Conservation (phyloP, 1,140 invertebrate species). For the Papilio xuthus region DNA sequence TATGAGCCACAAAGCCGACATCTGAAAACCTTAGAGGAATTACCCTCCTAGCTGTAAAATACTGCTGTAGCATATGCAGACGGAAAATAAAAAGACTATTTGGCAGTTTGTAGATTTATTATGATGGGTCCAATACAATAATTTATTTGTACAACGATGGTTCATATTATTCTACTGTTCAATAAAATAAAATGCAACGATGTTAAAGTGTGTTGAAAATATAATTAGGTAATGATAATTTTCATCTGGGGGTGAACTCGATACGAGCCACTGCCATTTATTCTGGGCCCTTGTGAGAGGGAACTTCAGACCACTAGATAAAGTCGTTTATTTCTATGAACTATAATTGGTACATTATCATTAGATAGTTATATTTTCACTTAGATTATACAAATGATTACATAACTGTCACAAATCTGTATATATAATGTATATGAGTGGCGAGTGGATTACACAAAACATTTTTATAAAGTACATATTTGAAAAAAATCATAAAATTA, state of each 20-base stretch:
- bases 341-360: not conserved
- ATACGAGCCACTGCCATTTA: too few species aligned
- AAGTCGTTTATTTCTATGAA: not conserved
- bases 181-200: slow-evolving; percentile 73
- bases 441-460: not conserved
- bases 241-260: not conserved
- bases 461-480: slow-evolving; percentile 9
- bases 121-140: slow-evolving; percentile 70
- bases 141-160: slow-evolving; percentile 68
- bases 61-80: not conserved
- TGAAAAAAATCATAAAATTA: not conserved
- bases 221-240: slow-evolving; percentile 21
- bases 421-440: not conserved
- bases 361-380: slow-evolving; percentile 34
- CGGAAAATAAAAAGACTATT: slow-evolving; percentile 48
- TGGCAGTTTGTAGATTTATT: slow-evolving; percentile 77
- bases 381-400: slow-evolving; percentile 45
- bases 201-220: slow-evolving; percentile 29
- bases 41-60: too few species aligned
- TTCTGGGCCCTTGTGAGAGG: too few species aligned
- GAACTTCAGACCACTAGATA: not conserved
- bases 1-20: too few species aligned
- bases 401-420: slow-evolving; percentile 32
- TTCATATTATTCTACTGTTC: slow-evolving; percentile 62
- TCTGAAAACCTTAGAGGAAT: too few species aligned